phyloP scores from a whole-genome alignment of 2,113 vertebrate genomes.

The Cinclus mexicanus region DNA sequence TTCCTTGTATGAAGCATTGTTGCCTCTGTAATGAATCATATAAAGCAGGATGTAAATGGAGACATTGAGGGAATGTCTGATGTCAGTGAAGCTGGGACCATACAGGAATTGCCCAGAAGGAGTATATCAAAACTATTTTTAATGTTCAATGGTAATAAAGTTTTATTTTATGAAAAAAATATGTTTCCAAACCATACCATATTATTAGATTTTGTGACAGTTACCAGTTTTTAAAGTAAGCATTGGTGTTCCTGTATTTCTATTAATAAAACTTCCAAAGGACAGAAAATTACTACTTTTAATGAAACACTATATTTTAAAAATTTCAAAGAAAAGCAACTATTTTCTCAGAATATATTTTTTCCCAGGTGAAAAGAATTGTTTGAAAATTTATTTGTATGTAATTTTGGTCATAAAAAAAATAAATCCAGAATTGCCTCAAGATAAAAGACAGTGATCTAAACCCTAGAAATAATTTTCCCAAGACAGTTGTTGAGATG shows the following conservation, averaged over 20 bases:
- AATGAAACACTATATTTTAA: neutral
- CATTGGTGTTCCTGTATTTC: neutral
- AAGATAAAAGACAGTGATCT: neutral
- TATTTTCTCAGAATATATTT: neutral
- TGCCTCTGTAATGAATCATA: neutral
- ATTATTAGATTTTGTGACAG: neutral
- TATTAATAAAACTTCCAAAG: neutral
- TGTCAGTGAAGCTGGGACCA: neutral
- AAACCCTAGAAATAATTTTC: neutral
- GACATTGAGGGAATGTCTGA: neutral
- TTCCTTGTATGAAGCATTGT: rapidly evolving
- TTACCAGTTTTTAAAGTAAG: neutral
- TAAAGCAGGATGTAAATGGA: neutral
- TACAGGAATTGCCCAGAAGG: neutral
- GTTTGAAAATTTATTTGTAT: neutral
- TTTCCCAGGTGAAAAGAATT: neutral
- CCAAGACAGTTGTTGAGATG: neutral
- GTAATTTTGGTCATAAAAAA: neutral
- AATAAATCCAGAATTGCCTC: neutral
- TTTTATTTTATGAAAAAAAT: neutral
- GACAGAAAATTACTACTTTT: neutral
- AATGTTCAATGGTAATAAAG: neutral
- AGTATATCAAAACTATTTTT: neutral
- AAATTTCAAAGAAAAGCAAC: neutral
- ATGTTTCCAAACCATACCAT: neutral